Evolutionary conservation across 2,113 vertebrate genomes (phyloP), one percentile per base, ranked within the genome.

Genomic region (Leuciscus idus): DNA sequence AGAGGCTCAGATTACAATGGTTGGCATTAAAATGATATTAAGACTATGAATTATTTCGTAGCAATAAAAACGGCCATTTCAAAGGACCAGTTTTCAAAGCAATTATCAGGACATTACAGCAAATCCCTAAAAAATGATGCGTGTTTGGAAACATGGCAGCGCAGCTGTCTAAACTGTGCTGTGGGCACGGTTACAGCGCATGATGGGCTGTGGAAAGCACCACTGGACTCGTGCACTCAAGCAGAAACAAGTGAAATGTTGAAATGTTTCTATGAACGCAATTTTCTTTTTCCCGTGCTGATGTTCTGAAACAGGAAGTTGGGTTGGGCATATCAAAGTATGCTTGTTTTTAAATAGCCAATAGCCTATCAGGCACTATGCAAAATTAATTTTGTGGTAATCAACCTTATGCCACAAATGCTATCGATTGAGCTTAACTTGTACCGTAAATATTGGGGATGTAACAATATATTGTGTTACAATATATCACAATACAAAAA

Each of bases 161-260:
- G 76, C 74, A 84, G 84, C 77, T 84, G 86, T 88, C 89, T 84
- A 87, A 92, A 90, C 90, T 92, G 83, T 90, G 89, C 83, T 74
- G 59, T 85, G 87, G 86, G 81, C 88, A 88, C 88, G 86, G 88
- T 91, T 84, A 72, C 81, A 90, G 90, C 86, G 36, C 88, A 83
- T 92, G 92, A 93, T 91, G 89, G 91, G 84, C 80, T 83, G 61
- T 83, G 90, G 84, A 86, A 86, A 86, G 84, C 62, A 50, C 86
- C 70, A 76, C 89, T 89, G 90, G 90, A 87, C 88, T 89, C 84
- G 83, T 88, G 72, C 88, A 88, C 84, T 83, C 83, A 76, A 87
- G 88, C 85, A 87, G 79, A 85, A 87, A 81, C 90, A 91, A 91
- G 91, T 91, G 91, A 93, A 93, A 92, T 48, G 89, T 89, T 93